Evolutionary conservation across 2,113 vertebrate genomes (phyloP).

Genomic region (Cyprichromis sp.): DNA sequence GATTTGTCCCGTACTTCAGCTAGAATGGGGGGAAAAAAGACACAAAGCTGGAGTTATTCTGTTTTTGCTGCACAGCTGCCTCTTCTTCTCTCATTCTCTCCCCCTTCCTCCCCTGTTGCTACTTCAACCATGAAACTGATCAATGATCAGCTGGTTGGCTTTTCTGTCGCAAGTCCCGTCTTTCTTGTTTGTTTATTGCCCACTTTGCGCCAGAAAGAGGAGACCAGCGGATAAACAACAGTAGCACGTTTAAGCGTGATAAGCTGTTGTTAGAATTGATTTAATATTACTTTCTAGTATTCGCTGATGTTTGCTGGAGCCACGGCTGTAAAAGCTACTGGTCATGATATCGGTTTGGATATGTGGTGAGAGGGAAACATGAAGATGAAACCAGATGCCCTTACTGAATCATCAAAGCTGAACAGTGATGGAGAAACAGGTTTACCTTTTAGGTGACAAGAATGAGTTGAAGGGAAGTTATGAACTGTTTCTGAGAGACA

Average conservation of each 20-base stretch:
- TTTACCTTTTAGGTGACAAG: neutral
- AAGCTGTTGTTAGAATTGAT: neutral
- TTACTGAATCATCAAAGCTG: neutral
- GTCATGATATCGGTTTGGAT: neutral
- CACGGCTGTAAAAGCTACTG: neutral
- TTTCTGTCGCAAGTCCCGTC: neutral
- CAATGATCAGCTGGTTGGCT: neutral
- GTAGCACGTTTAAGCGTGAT: accelerated
- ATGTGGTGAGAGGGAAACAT: neutral
- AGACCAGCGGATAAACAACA: too few species aligned
- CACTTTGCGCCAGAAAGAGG: too few species aligned
- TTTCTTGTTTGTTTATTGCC: neutral
- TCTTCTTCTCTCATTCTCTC: neutral
- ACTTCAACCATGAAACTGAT: neutral
- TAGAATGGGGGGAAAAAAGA: neutral
- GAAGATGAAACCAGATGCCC: neutral
- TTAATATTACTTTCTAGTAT: neutral
- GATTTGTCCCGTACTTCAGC: neutral
- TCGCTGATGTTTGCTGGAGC: neutral
- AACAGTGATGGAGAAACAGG: neutral
- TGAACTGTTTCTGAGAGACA: neutral
- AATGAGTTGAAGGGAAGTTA: neutral
- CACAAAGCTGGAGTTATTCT: neutral
- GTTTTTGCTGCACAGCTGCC: neutral
- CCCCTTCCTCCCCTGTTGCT: neutral